Evolutionary conservation across 2,113 vertebrate genomes (phyloP).

Genomic region (Pygoscelis antarcticus): DNA sequence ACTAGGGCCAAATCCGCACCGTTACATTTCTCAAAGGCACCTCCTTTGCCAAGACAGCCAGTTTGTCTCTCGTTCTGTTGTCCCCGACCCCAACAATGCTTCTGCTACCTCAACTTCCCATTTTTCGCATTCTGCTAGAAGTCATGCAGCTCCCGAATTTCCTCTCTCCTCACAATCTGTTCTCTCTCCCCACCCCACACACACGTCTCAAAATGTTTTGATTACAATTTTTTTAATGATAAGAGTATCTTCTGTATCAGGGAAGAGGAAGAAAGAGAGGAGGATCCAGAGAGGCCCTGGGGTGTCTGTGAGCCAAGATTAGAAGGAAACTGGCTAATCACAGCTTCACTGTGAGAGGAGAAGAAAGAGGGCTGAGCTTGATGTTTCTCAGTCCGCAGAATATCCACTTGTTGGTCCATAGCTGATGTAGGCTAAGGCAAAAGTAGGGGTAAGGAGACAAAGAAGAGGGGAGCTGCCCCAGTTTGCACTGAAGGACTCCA

Average conservation of each 20-base stretch:
- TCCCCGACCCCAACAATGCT: not conserved
- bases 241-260: not conserved
- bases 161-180: not conserved
- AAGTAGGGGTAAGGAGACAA: not conserved
- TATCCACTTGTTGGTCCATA: not conserved
- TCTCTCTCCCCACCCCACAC: not conserved
- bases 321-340: not conserved
- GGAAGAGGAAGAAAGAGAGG: not conserved
- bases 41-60: not conserved
- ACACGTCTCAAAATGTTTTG: accelerated
- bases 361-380: not conserved
- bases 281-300: not conserved
- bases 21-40: not conserved
- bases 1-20: not conserved
- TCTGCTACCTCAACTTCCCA: not conserved
- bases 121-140: not conserved
- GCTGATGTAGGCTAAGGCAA: not conserved
- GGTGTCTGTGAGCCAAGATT: not conserved
- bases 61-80: not conserved
- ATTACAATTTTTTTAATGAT: not conserved
- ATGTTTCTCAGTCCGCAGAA: not conserved
- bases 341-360: not conserved
- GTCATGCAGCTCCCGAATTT: not conserved
- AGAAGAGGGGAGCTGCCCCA: not conserved
- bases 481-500: not conserved